These are phyloP conservation scores for Oreotrochilus melanogaster DNA, from an alignment of 2,113 vertebrate species.

Conservation along the genomic window DNA sequence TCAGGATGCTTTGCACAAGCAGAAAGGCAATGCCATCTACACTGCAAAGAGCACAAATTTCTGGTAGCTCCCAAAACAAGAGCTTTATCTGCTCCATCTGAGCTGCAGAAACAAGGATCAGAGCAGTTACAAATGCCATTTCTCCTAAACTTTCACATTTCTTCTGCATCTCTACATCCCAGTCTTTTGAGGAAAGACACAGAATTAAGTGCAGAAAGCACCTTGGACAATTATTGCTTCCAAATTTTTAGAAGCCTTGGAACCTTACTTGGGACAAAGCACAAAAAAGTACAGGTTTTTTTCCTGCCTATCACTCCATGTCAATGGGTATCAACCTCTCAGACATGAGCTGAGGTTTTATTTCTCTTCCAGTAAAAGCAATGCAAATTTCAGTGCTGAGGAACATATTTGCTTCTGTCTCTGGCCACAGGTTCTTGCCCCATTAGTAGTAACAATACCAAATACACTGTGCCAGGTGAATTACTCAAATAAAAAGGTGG, in stretches of 20 bases:
- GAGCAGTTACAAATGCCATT: background rate
- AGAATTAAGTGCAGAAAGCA: background rate
- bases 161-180: background rate
- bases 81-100: background rate
- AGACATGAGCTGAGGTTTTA: background rate
- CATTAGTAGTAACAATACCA: background rate
- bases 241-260: background rate
- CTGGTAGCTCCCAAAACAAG: background rate
- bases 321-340: background rate
- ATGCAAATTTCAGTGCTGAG: background rate
- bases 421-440: background rate
- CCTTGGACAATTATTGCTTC: background rate
- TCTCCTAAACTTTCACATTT: background rate
- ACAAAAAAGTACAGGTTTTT: rapidly evolving
- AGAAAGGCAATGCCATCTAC: background rate
- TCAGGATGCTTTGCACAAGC: background rate
- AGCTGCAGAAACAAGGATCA: rapidly evolving
- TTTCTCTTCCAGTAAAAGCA: background rate
- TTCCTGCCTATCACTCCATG: background rate
- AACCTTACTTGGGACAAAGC: background rate
- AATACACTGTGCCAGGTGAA: background rate
- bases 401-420: background rate
- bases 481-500: background rate
- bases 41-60: background rate
- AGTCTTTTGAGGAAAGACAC: background rate